A percentile compares a stretch with the other conserved stretches of the same genome.
These are phyloP conservation scores for Pogonophryne albipinna DNA, from an alignment of 2,797 vertebrate genomes.

Conservation along the genomic window DNA sequence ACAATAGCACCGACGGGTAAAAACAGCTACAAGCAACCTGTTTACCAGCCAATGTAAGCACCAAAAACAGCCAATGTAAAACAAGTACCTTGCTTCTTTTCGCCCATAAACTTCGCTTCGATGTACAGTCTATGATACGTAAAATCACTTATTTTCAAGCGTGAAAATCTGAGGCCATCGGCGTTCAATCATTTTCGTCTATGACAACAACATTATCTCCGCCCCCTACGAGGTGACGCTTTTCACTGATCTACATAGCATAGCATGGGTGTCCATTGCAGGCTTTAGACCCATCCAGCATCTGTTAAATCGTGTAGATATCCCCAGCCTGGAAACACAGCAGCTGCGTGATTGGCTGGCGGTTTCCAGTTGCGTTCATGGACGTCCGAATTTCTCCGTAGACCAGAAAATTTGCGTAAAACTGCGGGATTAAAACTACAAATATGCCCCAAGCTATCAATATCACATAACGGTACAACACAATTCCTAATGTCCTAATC, in stretches of 20 bases:
- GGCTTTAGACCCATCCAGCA: background rate
- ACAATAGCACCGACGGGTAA: conserved; percentile 65
- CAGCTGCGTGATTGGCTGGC: conserved; percentile 55
- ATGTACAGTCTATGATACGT: conserved; percentile 18
- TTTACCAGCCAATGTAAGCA: no score
- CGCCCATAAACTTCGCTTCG: conserved; percentile 48
- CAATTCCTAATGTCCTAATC: fast-evolving
- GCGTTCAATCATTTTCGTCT: conserved; percentile 74
- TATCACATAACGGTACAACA: fast-evolving
- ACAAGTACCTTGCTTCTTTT: conserved; percentile 48
- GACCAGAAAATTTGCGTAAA: background rate
- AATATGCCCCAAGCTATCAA: fast-evolving
- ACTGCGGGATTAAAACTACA: background rate
- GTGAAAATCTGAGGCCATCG: conserved; percentile 72
- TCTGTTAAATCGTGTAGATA: background rate
- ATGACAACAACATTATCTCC: conserved; percentile 72
- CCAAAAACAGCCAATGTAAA: fast-evolving
- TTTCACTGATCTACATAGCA: conserved; percentile 32
- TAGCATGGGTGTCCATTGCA: fast-evolving
- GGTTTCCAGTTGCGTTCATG: conserved; percentile 38
- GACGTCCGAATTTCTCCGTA: background rate
- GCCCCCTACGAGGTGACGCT: conserved; percentile 15
- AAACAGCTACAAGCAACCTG: background rate
- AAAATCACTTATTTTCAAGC: conserved; percentile 73
- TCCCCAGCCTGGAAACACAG: background rate